A percentile compares a stretch with the other conserved stretches of the same genome.
Evolutionary conservation across 2,113 vertebrate genomes (phyloP).

Genomic region (Lepus timidus): DNA sequence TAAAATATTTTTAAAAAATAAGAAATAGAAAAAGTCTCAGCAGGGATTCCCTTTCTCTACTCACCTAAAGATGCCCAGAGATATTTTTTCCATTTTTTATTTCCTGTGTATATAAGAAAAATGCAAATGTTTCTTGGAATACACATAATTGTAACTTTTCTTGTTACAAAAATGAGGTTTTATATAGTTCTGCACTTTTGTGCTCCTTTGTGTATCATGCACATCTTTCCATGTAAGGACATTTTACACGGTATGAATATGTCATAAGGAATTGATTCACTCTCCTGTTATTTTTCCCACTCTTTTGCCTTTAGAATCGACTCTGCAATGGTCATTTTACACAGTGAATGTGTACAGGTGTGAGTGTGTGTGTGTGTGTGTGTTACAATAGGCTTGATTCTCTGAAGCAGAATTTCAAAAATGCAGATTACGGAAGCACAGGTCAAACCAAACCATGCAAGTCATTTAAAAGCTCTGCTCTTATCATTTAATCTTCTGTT

Average conservation of each 20-base stretch:
- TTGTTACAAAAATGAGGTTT: constrained; percentile 40
- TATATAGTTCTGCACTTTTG: constrained; percentile 35
- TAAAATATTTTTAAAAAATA: too few species aligned
- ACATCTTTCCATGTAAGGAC: constrained; percentile 22
- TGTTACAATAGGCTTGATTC: neutral
- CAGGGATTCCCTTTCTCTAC: neutral
- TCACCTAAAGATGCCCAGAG: neutral
- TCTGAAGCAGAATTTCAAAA: neutral
- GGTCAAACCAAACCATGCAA: neutral
- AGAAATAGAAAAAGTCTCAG: neutral
- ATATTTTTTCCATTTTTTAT: constrained; percentile 26
- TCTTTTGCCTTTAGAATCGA: neutral
- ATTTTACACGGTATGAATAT: neutral
- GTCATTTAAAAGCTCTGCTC: neutral
- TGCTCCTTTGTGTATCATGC: constrained; percentile 34
- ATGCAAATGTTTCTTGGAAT: constrained; percentile 18
- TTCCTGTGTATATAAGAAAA: neutral
- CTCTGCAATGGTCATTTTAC: neutral
- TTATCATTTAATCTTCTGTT: neutral
- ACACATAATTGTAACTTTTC: constrained; percentile 46
- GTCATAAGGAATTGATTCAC: neutral
- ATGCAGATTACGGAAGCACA: neutral
- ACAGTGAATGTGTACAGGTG: neutral
- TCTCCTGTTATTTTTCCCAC: neutral
- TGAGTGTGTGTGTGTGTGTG: neutral